phyloP scores from a whole-genome alignment of 2,113 vertebrate genomes.

The Rattus norvegicus region GRCr8 NC_086027.1:47804001-47804500 shows the following conservation, averaged over 20 bases:
- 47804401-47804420: background rate
- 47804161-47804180: background rate
- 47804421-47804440: background rate
- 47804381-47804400: background rate
- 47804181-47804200: constrained; percentile 31
- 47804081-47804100: background rate
- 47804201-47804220: background rate
- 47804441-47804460: background rate
- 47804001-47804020: constrained; percentile 31
- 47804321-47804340: constrained; percentile 45
- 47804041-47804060: constrained; percentile 20
- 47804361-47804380: background rate
- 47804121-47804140: background rate
- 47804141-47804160: background rate
- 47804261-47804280: background rate
- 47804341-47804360: background rate
- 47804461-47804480: background rate
- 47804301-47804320: background rate
- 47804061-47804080: background rate
- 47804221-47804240: constrained; percentile 4
- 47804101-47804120: background rate
- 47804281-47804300: constrained; percentile 13
- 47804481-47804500: background rate
- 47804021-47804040: background rate
- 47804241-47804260: background rate